These are phyloP conservation scores for Microplitis demolitor DNA, from an alignment of 1,140 invertebrate genomes.

Conservation along the genomic window DNA sequence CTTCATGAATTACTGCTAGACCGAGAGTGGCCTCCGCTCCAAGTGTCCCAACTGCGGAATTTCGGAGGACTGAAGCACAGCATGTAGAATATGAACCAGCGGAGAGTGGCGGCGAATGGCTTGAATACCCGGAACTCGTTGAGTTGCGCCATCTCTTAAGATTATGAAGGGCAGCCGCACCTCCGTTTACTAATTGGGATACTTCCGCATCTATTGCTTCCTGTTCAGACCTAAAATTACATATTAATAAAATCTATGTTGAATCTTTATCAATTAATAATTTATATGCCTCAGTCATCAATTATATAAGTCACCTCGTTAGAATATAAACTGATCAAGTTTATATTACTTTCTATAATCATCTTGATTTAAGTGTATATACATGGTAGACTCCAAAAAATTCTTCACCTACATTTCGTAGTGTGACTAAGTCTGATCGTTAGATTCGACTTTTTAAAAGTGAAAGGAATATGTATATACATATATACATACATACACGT, in stretches of 20 bases:
- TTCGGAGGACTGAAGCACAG: conserved; percentile 23
- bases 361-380: not conserved
- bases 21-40: conserved; percentile 11
- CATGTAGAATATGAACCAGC: conserved; percentile 41
- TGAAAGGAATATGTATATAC: not conserved
- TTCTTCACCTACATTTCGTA: not conserved
- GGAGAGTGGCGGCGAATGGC: conserved; percentile 46
- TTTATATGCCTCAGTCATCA: not conserved
- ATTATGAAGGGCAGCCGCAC: conserved; percentile 30
- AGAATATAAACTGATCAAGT: not conserved
- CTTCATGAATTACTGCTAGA: conserved; percentile 45
- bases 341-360: not conserved
- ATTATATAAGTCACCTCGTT: not conserved
- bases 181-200: conserved; percentile 39
- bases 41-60: conserved; percentile 15
- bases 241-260: not conserved
- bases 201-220: conserved; percentile 43
- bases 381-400: not conserved
- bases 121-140: conserved; percentile 51
- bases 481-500: not conserved
- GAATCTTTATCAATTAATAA: conserved; percentile 5
- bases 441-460: not conserved
- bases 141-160: conserved; percentile 46
- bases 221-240: conserved; percentile 40
- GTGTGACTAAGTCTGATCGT: not conserved